Conservation (phyloP, 2,888 invertebrate genomes). For the Clivina fossor region DNA sequence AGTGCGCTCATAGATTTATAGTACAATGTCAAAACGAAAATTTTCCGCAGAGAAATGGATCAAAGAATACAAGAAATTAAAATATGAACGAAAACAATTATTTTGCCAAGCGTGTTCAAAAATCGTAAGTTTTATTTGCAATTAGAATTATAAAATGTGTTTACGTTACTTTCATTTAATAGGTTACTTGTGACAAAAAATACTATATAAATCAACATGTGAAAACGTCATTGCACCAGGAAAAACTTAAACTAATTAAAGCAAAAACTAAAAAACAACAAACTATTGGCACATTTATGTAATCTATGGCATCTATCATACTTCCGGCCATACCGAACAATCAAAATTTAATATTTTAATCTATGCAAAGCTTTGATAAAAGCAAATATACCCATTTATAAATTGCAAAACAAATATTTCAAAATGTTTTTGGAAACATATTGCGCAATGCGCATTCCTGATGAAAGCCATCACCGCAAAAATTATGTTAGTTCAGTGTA, state of each 20-base stretch:
- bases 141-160: constrained; percentile 12
- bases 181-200: constrained; percentile 2
- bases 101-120: too few species aligned
- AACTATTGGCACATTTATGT: too few species aligned
- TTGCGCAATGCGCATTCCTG: constrained; percentile 16
- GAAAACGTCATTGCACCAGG: constrained; percentile 3
- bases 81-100: too few species aligned
- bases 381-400: constrained; percentile 32
- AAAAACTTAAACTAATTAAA: constrained; percentile 16
- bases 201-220: constrained; percentile 2
- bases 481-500: constrained; percentile 34
- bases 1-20: too few species aligned
- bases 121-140: constrained; percentile 23
- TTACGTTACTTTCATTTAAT: background rate
- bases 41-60: too few species aligned
- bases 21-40: too few species aligned
- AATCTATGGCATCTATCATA: too few species aligned
- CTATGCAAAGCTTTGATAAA: background rate
- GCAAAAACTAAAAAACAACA: constrained; percentile 18
- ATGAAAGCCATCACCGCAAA: constrained; percentile 35
- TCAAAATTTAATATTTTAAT: constrained; percentile 17
- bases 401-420: constrained; percentile 8
- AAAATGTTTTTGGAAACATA: constrained; percentile 15
- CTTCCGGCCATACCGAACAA: constrained; percentile 22
- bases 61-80: too few species aligned